A percentile compares a stretch with the other conserved stretches of the same genome.
Conservation (phyloP, 64 coral and sea anemone species). For the Stichodactyla helianthus region DNA sequence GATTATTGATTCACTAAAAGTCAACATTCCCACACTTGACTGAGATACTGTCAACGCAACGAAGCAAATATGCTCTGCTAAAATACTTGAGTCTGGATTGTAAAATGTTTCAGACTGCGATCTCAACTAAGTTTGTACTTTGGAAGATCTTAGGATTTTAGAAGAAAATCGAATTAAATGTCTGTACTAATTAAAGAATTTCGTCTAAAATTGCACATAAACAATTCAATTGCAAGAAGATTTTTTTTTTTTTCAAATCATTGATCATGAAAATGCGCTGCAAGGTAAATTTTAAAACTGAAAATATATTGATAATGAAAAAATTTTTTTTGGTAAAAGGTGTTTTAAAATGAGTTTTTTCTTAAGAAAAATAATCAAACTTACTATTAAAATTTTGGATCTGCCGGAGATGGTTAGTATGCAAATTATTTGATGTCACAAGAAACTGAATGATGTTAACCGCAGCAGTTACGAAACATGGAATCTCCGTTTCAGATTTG, state of each 20-base stretch:
- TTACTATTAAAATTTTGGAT: background rate
- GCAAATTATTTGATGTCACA: background rate
- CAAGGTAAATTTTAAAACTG: too few relatives aligned
- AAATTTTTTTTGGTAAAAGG: too few relatives aligned
- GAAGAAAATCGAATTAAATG: too few relatives aligned
- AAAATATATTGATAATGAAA: too few relatives aligned
- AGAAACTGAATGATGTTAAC: slow-evolving; percentile 5
- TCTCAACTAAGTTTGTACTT: too few relatives aligned
- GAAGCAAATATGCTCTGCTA: background rate
- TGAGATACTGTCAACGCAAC: background rate
- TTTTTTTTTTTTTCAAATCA: too few relatives aligned
- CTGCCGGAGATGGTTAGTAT: background rate
- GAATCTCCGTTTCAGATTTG: background rate
- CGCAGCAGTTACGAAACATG: background rate
- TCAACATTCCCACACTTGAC: background rate
- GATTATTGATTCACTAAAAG: background rate
- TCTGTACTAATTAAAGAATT: too few relatives aligned
- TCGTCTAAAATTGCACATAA: too few relatives aligned
- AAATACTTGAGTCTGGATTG: background rate
- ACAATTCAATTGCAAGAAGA: too few relatives aligned
- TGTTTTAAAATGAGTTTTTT: background rate
- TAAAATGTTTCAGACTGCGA: too few relatives aligned
- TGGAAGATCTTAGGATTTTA: too few relatives aligned
- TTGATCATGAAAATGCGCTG: too few relatives aligned
- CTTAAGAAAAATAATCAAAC: background rate